Conservation (phyloP, 2,797 vertebrate species). For the Okamejei kenojei region DNA sequence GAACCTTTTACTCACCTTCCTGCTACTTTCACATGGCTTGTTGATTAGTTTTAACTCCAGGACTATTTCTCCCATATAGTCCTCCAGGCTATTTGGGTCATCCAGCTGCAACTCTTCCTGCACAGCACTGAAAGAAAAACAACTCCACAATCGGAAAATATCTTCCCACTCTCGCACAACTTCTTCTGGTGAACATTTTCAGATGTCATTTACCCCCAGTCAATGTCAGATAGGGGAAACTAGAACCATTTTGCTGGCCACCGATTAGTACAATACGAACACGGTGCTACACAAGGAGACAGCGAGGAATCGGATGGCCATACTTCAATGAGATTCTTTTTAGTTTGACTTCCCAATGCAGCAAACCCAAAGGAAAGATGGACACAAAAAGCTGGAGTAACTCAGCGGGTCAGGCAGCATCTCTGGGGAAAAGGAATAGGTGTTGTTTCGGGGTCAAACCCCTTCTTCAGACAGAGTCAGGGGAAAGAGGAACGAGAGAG, state of each 20-base stretch:
- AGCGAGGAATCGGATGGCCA: not conserved
- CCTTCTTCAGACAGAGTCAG: too few relatives aligned
- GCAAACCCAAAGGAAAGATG: not conserved
- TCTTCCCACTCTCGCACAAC: not conserved
- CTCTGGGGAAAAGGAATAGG: too few relatives aligned
- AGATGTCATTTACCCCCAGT: not conserved
- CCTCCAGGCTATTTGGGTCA: constrained; percentile 82
- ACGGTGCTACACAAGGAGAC: not conserved
- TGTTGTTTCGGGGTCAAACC: too few relatives aligned
- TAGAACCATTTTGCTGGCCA: not conserved
- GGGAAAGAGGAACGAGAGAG: too few relatives aligned
- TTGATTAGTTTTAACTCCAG: constrained; percentile 74
- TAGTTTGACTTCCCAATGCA: not conserved
- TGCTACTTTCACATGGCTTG: constrained; percentile 78
- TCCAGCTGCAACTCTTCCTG: constrained; percentile 71
- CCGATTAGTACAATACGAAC: not conserved
- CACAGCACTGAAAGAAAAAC: constrained; percentile 57
- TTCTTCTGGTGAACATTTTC: not conserved
- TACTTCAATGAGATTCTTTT: not conserved
- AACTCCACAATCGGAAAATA: not conserved
- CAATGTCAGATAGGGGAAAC: not conserved
- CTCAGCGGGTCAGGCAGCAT: too few relatives aligned
- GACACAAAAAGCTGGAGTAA: too few relatives aligned
- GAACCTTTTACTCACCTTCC: constrained; percentile 57
- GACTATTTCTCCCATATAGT: constrained; percentile 82